Base-by-base conservation (phyloP, 2,797 vertebrate species). In the Aulostomus chinensis region DNA sequence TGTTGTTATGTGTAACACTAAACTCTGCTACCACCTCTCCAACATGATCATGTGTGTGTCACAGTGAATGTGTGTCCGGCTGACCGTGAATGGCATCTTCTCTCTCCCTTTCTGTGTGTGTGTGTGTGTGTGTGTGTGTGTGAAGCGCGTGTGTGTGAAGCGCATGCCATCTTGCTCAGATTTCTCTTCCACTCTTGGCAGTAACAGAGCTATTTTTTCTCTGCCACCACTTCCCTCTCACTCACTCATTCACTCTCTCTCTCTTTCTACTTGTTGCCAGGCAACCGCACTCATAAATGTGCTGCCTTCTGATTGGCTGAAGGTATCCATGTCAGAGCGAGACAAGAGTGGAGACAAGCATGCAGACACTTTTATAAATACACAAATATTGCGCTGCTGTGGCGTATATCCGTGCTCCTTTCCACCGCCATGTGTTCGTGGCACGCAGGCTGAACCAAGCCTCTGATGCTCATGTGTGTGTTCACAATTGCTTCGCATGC, bases 201-300 rank as follows among this genome's bases (percentile, higher is more conserved):
- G 86, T 84, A 88, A 73, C 83, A 58, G 38, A 48, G 78, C 76
- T 76, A 81, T 87, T 89, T 86, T 68, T 87, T 81, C 68, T 76
- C 69, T 60, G 51, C 69, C 62, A 73, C 77, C 73, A 65, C 75
- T 84, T 81, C 68, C 61, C 67, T 78, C 66, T 75, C 68, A 68
- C 48, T 71, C 68, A 13, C 30, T 78, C 84, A 65, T 64, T 51
- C 76, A 26, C 58, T 68, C 59, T 60, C 47, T 70, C 68, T 66
- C 68, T 69, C 36, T n/a, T n/a, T n/a, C n/a, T 54, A 55, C 75
- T 62, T 90, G 90, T 91, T 91, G 84, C 90, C 82, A 80, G 71
- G 90, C 88, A 91, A 91, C 90, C 74, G 2, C 9, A 65, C 78
- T 78, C 43, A 41, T 78, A 81, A 85, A 82, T 71, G 81, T 70